These are phyloP conservation scores for Drosophila malerkotliana DNA, from an alignment of 1,140 invertebrate genomes.

Conservation along the genomic window DNA sequence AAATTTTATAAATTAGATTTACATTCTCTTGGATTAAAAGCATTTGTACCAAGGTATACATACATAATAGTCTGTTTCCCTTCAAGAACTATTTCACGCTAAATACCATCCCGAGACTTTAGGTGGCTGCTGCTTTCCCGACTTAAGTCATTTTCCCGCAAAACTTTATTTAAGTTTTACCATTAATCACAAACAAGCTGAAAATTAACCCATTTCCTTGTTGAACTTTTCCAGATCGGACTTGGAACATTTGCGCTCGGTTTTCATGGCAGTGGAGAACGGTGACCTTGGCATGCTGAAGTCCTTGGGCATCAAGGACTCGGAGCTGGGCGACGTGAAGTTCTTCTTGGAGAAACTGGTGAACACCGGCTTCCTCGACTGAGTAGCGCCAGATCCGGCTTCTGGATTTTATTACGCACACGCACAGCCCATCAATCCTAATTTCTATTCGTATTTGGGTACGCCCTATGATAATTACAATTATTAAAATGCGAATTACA, in stretches of 20 bases:
- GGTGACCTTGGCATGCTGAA: constrained; percentile 97
- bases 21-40: background rate
- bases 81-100: constrained; percentile 5
- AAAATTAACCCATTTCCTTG: constrained; percentile 22
- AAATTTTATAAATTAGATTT: background rate
- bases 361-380: constrained; percentile 98
- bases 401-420: constrained; percentile 87
- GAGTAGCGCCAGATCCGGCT: constrained; percentile 89
- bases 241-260: constrained; percentile 95
- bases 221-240: constrained; percentile 87
- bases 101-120: constrained; percentile 7
- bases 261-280: constrained; percentile 98
- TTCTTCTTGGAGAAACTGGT: constrained; percentile 98
- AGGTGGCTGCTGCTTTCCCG: background rate
- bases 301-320: constrained; percentile 96
- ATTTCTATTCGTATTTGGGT: constrained; percentile 87
- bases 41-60: constrained; percentile 3
- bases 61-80: background rate
- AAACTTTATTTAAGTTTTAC: constrained; percentile 31
- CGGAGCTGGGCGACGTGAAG: constrained; percentile 97
- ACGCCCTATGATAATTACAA: constrained; percentile 80
- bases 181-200: constrained; percentile 24
- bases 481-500: constrained; percentile 62
- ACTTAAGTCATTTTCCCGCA: constrained; percentile 10
- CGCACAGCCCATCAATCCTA: constrained; percentile 86